These are phyloP conservation scores for Castor canadensis DNA, from an alignment of 2,113 vertebrate species.

Conservation along the genomic window DNA sequence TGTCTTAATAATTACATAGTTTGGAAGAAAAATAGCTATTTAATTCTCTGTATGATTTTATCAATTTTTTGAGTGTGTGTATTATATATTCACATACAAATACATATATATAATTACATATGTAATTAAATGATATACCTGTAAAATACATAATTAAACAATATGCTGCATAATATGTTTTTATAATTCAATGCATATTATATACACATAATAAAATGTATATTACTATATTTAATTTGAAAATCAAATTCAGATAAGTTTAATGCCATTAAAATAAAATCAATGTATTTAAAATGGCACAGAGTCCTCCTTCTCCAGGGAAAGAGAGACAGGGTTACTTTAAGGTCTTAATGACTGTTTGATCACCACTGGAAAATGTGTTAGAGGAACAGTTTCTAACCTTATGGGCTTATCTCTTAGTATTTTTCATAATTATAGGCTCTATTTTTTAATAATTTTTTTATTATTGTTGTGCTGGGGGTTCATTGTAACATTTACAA, in stretches of 20 bases:
- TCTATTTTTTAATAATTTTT: too few relatives aligned
- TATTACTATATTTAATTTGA: background rate
- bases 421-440: background rate
- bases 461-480: too few relatives aligned
- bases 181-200: background rate
- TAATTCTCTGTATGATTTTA: background rate
- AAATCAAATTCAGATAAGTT: background rate
- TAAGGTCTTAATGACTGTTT: background rate
- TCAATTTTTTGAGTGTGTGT: background rate
- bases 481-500: too few relatives aligned
- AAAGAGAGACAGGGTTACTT: background rate
- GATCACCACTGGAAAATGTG: fast-evolving
- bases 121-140: background rate
- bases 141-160: background rate
- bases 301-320: too few relatives aligned
- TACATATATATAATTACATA: background rate
- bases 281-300: background rate
- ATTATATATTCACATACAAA: background rate
- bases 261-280: background rate
- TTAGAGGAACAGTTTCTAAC: background rate
- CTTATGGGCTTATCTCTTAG: fast-evolving
- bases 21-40: background rate
- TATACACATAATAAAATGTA: background rate
- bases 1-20: background rate
- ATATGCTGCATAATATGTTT: background rate